phyloP scores from a whole-genome alignment of 2,113 vertebrate species.

The Perognathus longimembris region DNA sequence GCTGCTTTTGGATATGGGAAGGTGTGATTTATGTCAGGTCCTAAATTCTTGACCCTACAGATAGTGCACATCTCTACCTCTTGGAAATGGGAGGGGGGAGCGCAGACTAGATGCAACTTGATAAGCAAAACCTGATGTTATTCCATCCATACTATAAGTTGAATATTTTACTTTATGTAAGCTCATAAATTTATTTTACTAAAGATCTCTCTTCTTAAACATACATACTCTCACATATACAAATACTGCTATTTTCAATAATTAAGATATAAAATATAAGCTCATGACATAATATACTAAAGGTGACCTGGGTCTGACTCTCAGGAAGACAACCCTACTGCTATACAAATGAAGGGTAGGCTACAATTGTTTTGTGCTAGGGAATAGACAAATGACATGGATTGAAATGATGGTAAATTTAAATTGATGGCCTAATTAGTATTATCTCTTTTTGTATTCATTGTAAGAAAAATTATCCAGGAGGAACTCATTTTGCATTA shows the following conservation, averaged over 20 bases:
- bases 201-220: not conserved
- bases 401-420: slow-evolving; percentile 89
- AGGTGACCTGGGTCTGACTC: slow-evolving; percentile 72
- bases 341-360: slow-evolving; percentile 69
- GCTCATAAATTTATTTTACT: slow-evolving; percentile 34
- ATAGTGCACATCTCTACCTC: slow-evolving; percentile 66
- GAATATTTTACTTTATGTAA: slow-evolving; percentile 45
- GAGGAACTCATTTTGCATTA: slow-evolving; percentile 89
- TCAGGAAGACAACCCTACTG: slow-evolving; percentile 38
- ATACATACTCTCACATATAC: not conserved
- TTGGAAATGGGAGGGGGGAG: slow-evolving; percentile 72
- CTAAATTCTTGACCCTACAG: slow-evolving; percentile 67
- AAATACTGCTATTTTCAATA: slow-evolving; percentile 41
- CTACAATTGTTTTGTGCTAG: slow-evolving; percentile 83
- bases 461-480: slow-evolving; percentile 90
- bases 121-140: slow-evolving; percentile 39
- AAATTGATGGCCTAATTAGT: slow-evolving; percentile 90
- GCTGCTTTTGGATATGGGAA: slow-evolving; percentile 53
- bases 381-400: slow-evolving; percentile 88
- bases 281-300: slow-evolving; percentile 19
- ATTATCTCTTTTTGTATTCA: slow-evolving; percentile 90
- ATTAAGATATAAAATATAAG: slow-evolving; percentile 42
- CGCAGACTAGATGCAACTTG: slow-evolving; percentile 29
- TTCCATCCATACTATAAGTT: not conserved
- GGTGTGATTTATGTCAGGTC: slow-evolving; percentile 31